These are phyloP conservation scores for Orthosia cruda DNA, from an alignment of 2,888 invertebrate genomes.

Conservation along the genomic window DNA sequence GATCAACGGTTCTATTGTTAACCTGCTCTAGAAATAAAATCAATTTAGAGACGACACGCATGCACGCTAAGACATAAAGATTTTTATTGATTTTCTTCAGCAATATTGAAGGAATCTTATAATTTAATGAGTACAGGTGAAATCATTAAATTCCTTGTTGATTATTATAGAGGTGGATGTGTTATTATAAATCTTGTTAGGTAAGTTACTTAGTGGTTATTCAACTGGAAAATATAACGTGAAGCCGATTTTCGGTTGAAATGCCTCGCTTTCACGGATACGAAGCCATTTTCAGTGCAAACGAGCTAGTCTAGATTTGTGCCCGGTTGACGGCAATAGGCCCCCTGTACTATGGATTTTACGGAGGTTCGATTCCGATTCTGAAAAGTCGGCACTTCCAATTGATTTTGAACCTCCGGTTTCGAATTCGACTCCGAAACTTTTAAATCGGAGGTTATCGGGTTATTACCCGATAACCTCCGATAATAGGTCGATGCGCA, in stretches of 20 bases:
- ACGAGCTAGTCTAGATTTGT: too few relatives aligned
- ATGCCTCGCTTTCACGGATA: neutral
- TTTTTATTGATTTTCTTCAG: constrained; percentile 42
- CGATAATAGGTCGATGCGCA: too few relatives aligned
- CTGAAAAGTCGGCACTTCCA: too few relatives aligned
- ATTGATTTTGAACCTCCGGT: too few relatives aligned
- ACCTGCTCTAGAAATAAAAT: constrained; percentile 21
- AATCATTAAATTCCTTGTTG: constrained; percentile 17
- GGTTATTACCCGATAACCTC: too few relatives aligned
- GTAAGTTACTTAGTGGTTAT: constrained; percentile 12
- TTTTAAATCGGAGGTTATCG: too few relatives aligned
- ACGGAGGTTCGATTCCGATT: too few relatives aligned
- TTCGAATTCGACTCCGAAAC: too few relatives aligned
- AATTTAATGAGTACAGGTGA: constrained; percentile 19
- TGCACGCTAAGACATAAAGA: constrained; percentile 39
- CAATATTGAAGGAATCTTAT: constrained; percentile 16
- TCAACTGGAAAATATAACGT: constrained; percentile 34
- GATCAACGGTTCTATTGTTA: constrained; percentile 46
- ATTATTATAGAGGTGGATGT: constrained; percentile 36
- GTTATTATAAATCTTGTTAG: constrained; percentile 18
- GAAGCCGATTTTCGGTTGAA: constrained; percentile 2
- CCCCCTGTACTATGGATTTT: too few relatives aligned
- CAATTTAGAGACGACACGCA: constrained; percentile 42
- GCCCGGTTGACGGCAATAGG: too few relatives aligned
- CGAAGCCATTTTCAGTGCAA: neutral